Evolutionary conservation across 1,140 invertebrate genomes (phyloP).

Genomic region (Stegodyphus dumicola): DNA sequence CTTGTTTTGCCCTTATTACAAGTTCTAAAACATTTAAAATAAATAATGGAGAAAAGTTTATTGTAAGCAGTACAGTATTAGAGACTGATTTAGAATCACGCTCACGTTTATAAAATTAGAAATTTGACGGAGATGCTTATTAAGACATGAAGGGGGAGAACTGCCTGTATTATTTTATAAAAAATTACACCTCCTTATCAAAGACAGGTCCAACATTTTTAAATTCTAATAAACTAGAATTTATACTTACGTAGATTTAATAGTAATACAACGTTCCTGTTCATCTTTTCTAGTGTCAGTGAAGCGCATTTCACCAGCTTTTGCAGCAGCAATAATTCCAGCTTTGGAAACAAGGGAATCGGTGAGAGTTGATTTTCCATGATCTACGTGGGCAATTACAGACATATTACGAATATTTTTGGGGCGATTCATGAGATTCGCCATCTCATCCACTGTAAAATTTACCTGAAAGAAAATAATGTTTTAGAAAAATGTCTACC

Average conservation of each 20-base stretch:
- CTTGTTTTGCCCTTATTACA: no score
- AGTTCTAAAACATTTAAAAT: no score
- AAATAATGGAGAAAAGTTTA: no score
- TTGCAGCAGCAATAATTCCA: slow-evolving; percentile 98
- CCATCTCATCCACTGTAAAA: slow-evolving; percentile 99
- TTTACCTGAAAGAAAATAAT: slow-evolving; percentile 79
- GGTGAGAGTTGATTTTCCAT: slow-evolving; percentile 99
- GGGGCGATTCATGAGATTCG: slow-evolving; percentile 99
- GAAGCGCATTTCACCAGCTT: slow-evolving; percentile 98
- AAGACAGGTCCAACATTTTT: not conserved
- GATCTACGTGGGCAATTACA: slow-evolving; percentile 99
- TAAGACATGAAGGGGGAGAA: no score
- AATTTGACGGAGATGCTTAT: no score
- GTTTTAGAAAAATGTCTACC: not conserved
- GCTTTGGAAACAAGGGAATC: slow-evolving; percentile 99
- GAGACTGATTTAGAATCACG: no score
- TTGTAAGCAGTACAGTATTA: no score
- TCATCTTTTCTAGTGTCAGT: slow-evolving; percentile 98
- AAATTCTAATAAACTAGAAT: not conserved
- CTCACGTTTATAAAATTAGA: no score
- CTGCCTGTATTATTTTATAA: no score
- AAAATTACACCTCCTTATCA: no score
- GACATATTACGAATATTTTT: slow-evolving; percentile 99
- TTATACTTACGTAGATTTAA: slow-evolving; percentile 87
- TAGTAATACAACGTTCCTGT: slow-evolving; percentile 88